Base-by-base conservation (phyloP, 2,888 invertebrate genomes). In the Hartigia nigra region DNA sequence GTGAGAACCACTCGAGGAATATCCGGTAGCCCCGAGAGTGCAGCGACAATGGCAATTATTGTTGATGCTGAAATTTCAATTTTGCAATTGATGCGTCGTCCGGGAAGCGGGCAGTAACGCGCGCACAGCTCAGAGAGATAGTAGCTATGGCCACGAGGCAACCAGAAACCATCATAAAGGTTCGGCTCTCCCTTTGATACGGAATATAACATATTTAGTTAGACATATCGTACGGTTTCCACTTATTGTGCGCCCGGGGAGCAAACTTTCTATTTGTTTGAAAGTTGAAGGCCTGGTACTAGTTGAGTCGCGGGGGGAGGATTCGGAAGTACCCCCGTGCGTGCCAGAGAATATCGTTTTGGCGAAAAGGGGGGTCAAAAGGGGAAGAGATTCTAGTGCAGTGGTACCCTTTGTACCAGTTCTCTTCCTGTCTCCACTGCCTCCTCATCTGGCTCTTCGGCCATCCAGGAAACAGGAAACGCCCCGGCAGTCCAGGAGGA, bases 241-340 rank as follows among this genome's bases (percentile, higher is more conserved):
- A 89, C 85, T 90, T 88, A 91, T 91, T 90, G 90, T 90, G 83
- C 84, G 83, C 83, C 80, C 86, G 83, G 84, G 83, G 87, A 90
- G 87, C 90, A 89, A 91, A 91, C 90, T 91, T 90, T 86, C 88
- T 87, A 90, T 91, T 91, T 90, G 91, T 90, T 91, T 88, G 88
- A 90, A 87, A 87, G 88, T 85, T 86, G 85, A 88, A 86, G 84
- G 82, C 85, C 83, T 83, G 82, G 81, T 82, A 81, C 82, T 80
- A 80, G 80, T 77, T 76, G 80, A 80, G 81, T 78, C 82, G 80
- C 80, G 77, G 74, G 70, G 35, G 70, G 80, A 31, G 72, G 14
- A 23, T 23, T 9, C 23, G 55, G 23, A 23, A 23, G 23, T 23
- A 55, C 55, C 55, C 55, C 55, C 55, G 23, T 55, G 55, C 55